A percentile compares a stretch with the other conserved stretches of the same genome.
These are phyloP conservation scores for Hemichromis elongatus DNA, from an alignment of 2,113 vertebrate species.

Conservation along the genomic window DNA sequence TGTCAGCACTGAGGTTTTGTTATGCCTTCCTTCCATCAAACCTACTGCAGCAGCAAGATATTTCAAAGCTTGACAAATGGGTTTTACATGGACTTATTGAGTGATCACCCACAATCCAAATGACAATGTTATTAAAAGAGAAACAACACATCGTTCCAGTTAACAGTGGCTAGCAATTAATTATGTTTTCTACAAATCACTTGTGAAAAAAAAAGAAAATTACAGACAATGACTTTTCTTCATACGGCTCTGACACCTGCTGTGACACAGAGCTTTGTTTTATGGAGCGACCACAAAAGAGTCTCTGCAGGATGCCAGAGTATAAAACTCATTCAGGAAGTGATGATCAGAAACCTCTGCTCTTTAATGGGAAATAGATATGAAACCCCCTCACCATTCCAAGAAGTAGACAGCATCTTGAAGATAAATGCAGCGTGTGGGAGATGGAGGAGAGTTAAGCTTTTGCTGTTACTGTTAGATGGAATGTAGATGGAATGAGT, in stretches of 20 bases:
- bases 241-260: background rate
- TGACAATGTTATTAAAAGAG: background rate
- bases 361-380: conserved; percentile 41
- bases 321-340: conserved; percentile 31
- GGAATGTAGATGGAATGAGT: background rate
- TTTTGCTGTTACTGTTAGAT: background rate
- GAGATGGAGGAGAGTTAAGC: background rate
- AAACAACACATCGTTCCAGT: background rate
- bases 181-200: background rate
- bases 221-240: background rate
- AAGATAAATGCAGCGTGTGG: background rate
- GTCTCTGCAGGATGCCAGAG: conserved; percentile 34
- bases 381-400: conserved; percentile 22
- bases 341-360: conserved; percentile 37
- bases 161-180: background rate
- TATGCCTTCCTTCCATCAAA: background rate
- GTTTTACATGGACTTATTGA: background rate
- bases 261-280: conserved; percentile 41
- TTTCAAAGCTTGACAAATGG: background rate
- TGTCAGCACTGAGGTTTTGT: background rate
- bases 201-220: background rate
- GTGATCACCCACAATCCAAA: background rate
- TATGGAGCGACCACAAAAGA: conserved; percentile 20
- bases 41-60: background rate
- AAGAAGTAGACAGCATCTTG: conserved; percentile 21